Base-by-base conservation (phyloP, 2,888 invertebrate species). In the Caradrina clavipalpis region DNA sequence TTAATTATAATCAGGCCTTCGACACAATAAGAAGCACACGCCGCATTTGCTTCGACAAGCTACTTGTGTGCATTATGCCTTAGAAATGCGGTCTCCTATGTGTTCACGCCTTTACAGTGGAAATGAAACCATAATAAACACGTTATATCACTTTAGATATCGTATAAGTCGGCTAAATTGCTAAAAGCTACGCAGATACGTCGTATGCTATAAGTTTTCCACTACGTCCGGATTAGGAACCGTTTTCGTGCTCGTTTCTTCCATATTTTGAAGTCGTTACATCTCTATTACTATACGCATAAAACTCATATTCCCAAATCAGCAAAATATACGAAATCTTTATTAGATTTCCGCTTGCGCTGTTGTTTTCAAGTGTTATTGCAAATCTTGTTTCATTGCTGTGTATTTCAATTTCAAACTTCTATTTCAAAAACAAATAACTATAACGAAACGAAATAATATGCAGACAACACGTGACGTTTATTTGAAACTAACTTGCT, bases 361-460 rank as follows among this genome's bases (percentile, higher is more conserved):
- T 64, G 65, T 73, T 76, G 73, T 71, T 80, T 77, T 71, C 78
- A 64, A 82, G 76, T 78, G 73, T 81, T 82, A 79, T 79, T 83
- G 71, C 63, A 77, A 79, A 75, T 73, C 70, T 65, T 62, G 59
- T 79, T 73, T 65, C 63, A 66, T 66, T 57, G 63, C 71, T 70
- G 73, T 78, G 54, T 80, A 62, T 73, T 78, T 74, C 80, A 73
- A 82, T 82, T 82, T 73, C 31, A 66, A 74, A 68, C 26, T 26
- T 68, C 55, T 59, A 66, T 64, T 73, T 64, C 42, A 39, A 31
- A 70, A 68, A 58, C 50, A 61, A 79, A 65, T 65, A 66, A 21
- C 11, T 51, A 17, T 57, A 50, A 65, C 56, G 21, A 66, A 80
- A 66, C 59, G 6, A 64, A 58, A 62, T 63, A 55, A 15, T 39